phyloP scores from a whole-genome alignment of 2,797 vertebrate species.

The Spea hammondii region DNA sequence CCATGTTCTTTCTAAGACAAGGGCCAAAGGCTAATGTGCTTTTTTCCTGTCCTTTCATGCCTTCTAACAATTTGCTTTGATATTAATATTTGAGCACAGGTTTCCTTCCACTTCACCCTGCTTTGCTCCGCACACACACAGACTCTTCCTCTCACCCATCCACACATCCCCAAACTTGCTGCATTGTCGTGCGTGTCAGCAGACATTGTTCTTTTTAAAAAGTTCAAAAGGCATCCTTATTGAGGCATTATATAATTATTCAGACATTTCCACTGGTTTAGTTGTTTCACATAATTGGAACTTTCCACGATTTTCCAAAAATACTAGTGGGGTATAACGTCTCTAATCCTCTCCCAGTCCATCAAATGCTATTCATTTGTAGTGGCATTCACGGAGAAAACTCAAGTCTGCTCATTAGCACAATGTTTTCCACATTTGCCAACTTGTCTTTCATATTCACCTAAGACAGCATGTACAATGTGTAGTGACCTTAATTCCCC shows the following conservation, averaged over 20 bases:
- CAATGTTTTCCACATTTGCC: constrained; percentile 14
- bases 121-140: constrained; percentile 14
- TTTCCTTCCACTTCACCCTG: constrained; percentile 47
- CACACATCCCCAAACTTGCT: constrained; percentile 7
- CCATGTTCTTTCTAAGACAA: constrained; percentile 28
- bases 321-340: constrained; percentile 9
- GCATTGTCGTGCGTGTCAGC: constrained; percentile 31
- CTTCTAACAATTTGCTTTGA: constrained; percentile 39
- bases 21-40: constrained; percentile 43
- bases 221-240: constrained; percentile 38
- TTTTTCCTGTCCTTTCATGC: constrained; percentile 46
- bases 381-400: constrained; percentile 6
- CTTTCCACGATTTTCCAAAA: constrained; percentile 33
- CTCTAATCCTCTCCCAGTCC: neutral
- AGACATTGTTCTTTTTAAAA: constrained; percentile 34
- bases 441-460: too few species aligned
- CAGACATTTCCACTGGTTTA: constrained; percentile 32
- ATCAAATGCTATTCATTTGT: constrained; percentile 13
- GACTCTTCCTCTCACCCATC: constrained; percentile 27
- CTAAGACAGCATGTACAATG: too few species aligned
- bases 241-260: constrained; percentile 28
- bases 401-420: constrained; percentile 24
- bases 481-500: too few species aligned
- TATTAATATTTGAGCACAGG: constrained; percentile 40
- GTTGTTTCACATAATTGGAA: constrained; percentile 33